phyloP scores from a whole-genome alignment of 2,888 invertebrate genomes.

The Ophioninae sp. region DNA sequence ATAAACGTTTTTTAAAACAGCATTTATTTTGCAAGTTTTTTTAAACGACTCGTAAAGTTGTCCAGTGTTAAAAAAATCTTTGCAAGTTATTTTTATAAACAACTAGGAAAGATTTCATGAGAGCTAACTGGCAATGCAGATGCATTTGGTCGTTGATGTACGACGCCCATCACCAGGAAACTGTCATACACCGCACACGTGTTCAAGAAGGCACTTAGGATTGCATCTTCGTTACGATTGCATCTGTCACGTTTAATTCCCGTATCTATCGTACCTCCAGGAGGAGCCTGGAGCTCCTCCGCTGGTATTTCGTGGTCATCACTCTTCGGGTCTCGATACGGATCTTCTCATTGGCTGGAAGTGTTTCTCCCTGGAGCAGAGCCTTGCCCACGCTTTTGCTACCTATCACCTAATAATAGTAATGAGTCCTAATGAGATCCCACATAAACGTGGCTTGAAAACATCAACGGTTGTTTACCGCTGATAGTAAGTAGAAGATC shows the following conservation, averaged over 20 bases:
- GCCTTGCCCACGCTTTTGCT: conserved; percentile 47
- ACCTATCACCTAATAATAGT: conserved; percentile 59
- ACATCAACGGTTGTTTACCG: conserved; percentile 44
- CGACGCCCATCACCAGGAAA: too few species aligned
- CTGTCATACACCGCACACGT: too few species aligned
- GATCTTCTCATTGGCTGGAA: conserved; percentile 27
- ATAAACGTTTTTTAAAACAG: too few species aligned
- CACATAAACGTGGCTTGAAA: conserved; percentile 48
- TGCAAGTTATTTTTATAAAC: too few species aligned
- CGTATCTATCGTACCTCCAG: neutral
- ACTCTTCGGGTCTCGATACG: conserved; percentile 9
- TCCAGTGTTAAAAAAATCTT: too few species aligned
- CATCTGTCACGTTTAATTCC: neutral
- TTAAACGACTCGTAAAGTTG: too few species aligned
- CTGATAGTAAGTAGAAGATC: conserved; percentile 39
- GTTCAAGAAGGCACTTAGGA: too few species aligned
- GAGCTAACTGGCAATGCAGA: too few species aligned
- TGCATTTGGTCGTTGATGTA: too few species aligned
- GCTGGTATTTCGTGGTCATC: conserved; percentile 6
- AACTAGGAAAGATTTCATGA: too few species aligned
- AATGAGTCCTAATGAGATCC: conserved; percentile 59
- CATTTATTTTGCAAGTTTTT: too few species aligned
- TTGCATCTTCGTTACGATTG: too few species aligned
- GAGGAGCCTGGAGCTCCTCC: neutral
- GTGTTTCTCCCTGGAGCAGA: conserved; percentile 33